These are phyloP conservation scores for Neosilurus mollespiculum DNA, from an alignment of 2,797 vertebrate genomes.

Conservation along the genomic window DNA sequence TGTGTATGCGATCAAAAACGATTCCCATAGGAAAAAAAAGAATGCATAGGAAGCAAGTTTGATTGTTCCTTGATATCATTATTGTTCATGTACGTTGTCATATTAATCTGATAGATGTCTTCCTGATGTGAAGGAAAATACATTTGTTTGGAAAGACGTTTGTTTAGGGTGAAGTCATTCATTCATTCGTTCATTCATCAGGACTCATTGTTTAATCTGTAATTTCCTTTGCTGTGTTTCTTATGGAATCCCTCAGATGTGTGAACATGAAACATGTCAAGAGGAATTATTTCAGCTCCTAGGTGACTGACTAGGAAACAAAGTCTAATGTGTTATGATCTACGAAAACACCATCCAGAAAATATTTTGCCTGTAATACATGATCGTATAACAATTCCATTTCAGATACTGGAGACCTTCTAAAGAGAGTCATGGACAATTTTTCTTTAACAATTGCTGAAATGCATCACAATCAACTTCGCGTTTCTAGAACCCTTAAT, in stretches of 20 bases:
- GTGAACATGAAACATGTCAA: conserved; percentile 27
- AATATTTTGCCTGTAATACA: background rate
- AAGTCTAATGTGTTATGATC: background rate
- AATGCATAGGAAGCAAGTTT: conserved; percentile 77
- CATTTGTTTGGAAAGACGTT: conserved; percentile 52
- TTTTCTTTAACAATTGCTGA: background rate
- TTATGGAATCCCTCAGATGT: conserved; percentile 59
- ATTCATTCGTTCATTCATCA: conserved; percentile 40
- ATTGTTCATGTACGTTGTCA: conserved; percentile 62
- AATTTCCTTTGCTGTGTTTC: conserved; percentile 55
- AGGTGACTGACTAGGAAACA: background rate
- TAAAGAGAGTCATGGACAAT: background rate
- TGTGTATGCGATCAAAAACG: conserved; percentile 65
- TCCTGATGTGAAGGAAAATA: conserved; percentile 62
- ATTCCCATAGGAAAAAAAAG: conserved; percentile 75
- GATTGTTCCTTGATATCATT: conserved; percentile 59
- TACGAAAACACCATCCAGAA: background rate
- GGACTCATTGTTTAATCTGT: conserved; percentile 62
- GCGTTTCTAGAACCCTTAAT: background rate
- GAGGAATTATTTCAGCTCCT: background rate
- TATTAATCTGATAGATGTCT: conserved; percentile 69
- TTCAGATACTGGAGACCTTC: background rate
- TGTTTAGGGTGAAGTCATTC: conserved; percentile 44
- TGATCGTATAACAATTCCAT: background rate
- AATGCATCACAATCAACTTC: background rate